Evolutionary conservation across 2,113 vertebrate species (phyloP).

Genomic region (Osmerus mordax): DNA sequence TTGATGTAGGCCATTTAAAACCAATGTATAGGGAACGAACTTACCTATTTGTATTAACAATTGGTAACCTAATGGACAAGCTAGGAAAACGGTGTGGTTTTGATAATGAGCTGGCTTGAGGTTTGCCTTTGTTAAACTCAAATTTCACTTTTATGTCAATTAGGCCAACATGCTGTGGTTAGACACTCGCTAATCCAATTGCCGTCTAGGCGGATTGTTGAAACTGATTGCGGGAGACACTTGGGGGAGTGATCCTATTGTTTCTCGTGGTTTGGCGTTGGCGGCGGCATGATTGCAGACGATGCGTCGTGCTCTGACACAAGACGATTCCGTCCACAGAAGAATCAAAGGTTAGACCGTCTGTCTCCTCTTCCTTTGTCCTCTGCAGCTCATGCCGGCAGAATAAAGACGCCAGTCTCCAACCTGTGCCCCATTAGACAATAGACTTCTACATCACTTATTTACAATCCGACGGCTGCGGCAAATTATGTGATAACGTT

Average conservation of each 20-base stretch:
- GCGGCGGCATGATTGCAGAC: conserved; percentile 60
- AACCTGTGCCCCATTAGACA: conserved; percentile 70
- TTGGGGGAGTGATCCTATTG: conserved; percentile 59
- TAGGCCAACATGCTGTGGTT: conserved; percentile 62
- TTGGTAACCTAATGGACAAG: no score
- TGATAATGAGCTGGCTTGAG: conserved; percentile 11
- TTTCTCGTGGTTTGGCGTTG: conserved; percentile 54
- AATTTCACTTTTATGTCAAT: conserved; percentile 69
- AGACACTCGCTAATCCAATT: conserved; percentile 67
- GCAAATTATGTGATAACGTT: conserved; percentile 69
- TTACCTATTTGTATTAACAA: not conserved
- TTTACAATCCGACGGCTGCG: conserved; percentile 72
- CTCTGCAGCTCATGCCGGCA: conserved; percentile 62
- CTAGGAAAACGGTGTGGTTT: not conserved
- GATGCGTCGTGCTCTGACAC: conserved; percentile 59
- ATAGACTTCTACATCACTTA: conserved; percentile 73
- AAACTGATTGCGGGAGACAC: conserved; percentile 51
- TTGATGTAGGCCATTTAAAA: not conserved
- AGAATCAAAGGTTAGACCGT: conserved; percentile 78
- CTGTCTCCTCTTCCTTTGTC: conserved; percentile 75
- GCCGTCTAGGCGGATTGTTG: conserved; percentile 51
- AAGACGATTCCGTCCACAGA: conserved; percentile 63
- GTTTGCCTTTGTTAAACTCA: conserved; percentile 51
- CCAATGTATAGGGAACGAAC: not conserved
- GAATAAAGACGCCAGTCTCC: conserved; percentile 73